Conservation (phyloP, 2,113 vertebrate species). For the human (Homo sapiens) region DNA sequence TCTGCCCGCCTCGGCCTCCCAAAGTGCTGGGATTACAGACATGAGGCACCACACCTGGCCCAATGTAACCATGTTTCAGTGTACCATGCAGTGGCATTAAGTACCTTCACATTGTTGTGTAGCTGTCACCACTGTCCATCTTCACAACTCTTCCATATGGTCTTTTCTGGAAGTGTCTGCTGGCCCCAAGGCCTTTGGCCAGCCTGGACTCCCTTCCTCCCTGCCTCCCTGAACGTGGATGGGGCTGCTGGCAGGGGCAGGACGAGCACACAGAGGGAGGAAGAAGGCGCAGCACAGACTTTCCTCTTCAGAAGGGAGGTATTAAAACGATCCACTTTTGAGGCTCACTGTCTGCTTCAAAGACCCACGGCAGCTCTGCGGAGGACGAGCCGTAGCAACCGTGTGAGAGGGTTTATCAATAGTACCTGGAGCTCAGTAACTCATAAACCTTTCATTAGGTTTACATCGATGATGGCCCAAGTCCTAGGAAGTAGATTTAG, state of each 20-base stretch:
- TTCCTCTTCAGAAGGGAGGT: conserved; percentile 39
- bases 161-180: background rate
- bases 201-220: background rate
- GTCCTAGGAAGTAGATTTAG: conserved; percentile 65
- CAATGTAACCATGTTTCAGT: background rate
- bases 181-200: background rate
- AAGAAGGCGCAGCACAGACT: background rate
- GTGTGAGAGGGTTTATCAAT: conserved; percentile 72
- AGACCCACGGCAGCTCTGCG: conserved; percentile 37
- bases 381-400: conserved; percentile 49
- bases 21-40: background rate
- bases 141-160: background rate
- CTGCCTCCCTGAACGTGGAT: conserved; percentile 34
- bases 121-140: fast-evolving
- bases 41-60: background rate
- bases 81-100: background rate
- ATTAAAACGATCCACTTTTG: conserved; percentile 58
- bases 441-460: conserved; percentile 81
- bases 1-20: background rate
- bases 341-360: conserved; percentile 39
- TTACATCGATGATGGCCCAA: conserved; percentile 70
- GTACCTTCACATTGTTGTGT: background rate
- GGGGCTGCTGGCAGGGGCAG: background rate
- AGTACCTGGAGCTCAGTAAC: conserved; percentile 71
- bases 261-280: background rate